Evolutionary conservation across 2,888 invertebrate genomes (phyloP).

Genomic region (Craniophora ligustri): DNA sequence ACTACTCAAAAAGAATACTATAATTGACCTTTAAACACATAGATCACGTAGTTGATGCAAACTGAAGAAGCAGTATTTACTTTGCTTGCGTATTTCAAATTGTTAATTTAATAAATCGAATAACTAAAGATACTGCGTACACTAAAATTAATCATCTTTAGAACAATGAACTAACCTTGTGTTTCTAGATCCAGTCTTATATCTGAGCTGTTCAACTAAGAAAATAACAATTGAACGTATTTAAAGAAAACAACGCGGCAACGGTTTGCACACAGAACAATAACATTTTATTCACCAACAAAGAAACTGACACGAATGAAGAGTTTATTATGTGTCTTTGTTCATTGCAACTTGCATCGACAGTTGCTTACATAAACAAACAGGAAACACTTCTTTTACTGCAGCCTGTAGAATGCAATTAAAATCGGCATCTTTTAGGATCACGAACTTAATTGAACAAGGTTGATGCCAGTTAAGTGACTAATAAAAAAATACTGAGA

Average conservation of each 20-base stretch:
- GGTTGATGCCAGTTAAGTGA: background rate
- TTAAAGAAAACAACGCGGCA: slow-evolving; percentile 35
- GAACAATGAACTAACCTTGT: slow-evolving; percentile 22
- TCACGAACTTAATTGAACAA: slow-evolving; percentile 12
- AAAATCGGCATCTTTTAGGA: slow-evolving; percentile 36
- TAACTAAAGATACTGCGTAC: slow-evolving; percentile 10
- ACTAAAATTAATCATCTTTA: slow-evolving; percentile 16
- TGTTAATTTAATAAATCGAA: slow-evolving; percentile 17
- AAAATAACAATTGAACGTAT: slow-evolving; percentile 43
- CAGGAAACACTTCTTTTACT: slow-evolving; percentile 60
- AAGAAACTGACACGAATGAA: slow-evolving; percentile 62
- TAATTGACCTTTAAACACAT: no score
- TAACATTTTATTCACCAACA: slow-evolving; percentile 62
- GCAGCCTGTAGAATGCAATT: slow-evolving; percentile 40
- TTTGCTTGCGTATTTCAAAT: background rate
- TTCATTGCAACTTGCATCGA: slow-evolving; percentile 54
- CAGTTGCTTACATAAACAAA: slow-evolving; percentile 54
- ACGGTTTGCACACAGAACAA: slow-evolving; percentile 47
- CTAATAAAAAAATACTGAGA: background rate
- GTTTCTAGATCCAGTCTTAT: slow-evolving; percentile 20
- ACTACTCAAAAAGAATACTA: no score
- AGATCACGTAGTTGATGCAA: no score
- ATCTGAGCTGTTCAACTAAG: slow-evolving; percentile 24
- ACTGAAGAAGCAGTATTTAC: no score
- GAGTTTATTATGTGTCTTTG: slow-evolving; percentile 61